Evolutionary conservation across 2,888 invertebrate species (phyloP), one percentile per base, ranked within the genome.

Genomic region (Atrina japonica): DNA sequence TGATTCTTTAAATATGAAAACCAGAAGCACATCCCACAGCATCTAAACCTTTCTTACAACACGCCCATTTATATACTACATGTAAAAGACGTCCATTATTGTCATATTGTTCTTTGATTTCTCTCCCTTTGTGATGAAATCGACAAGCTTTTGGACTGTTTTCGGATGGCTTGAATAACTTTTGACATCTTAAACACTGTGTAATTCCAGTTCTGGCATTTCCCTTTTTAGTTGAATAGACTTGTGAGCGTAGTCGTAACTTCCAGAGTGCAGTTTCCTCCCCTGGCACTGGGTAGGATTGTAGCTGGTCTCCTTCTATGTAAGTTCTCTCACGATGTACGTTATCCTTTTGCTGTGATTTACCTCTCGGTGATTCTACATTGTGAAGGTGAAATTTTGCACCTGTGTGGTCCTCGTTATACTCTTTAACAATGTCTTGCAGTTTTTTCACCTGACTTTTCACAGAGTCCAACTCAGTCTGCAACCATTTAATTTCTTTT

Each of bases 41-140:
- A 27, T 85, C 83, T 11, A 84, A 65, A 5, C 77, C 77, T 66
- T 80, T 82, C 70, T 82, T 84, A 72, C 87, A 87, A 63, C 87
- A 87, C 14, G 84, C 83, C 87, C 87, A 87, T 58, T 82, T 83
- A 72, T 86, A 86, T 3, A 81, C 59, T 7, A 85, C 83, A 55
- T 78, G 77, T 27, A 77, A 66, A 18, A 87, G 72, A 52, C 78
- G 78, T 1, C 86, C 85, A 50, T 77, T 74, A 16, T 64, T 56
- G 64, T 82, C 83, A 69, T 85, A 84, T 65, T 81, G 77, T 63
- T 87, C 85, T 6, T 76, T 77, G 41, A 84, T 83, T 71, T 85
- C 83, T 23, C 83, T 65, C 7, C 85, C 86, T 70, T 85, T 86
- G 50, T 80, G 80, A 70, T 87, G 87, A 66, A 78, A 87, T 45